Base-by-base conservation (phyloP, 2,797 vertebrate species). In the Gymnocypris eckloni region DNA sequence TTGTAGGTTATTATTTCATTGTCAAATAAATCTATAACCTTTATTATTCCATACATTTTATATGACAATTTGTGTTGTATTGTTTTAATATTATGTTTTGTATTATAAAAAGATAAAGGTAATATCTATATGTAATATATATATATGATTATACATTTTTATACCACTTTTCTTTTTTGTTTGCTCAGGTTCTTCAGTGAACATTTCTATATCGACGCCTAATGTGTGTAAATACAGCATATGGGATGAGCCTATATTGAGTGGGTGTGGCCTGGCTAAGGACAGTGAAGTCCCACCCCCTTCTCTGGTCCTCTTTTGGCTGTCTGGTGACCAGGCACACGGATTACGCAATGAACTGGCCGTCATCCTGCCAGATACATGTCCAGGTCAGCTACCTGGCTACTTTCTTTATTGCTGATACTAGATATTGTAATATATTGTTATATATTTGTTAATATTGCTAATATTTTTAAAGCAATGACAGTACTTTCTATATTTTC, bases 191-290 rank as follows among this genome's bases (percentile, higher is more conserved):
- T 61, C 89, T 6, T 75, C 86, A 41, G 61, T 94, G 87, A 90
- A 92, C 4, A 77, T 98, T 84, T 90, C 81, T 33, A 84, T 99
- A 85, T 93, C 96, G 85, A 95, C 95, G 2, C 87, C 82, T 66
- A 91, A 96, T 84, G 92, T 99, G 89, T 93, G 93, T 89, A 95
- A 94, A 75, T 96, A 97, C 93, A 97, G 98, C 8, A 72, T 97
- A 54, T 99, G 97, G 98, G 95, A 93, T 61, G 91, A 85, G 81
- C 88, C 88, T 11, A 91, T 92, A 15, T 79, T 93, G 84, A 90
- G 89, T 76, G 92, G 88, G 10, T 83, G 82, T 54, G 88, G 76
- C 28, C 83, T 92, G 82, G 87, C 82, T 61, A 90, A 90, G 20
- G 20, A 83, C 6, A 71, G 8, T 0, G 71, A 80, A 0, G 72